A percentile compares a stretch with the other conserved stretches of the same genome.
These are phyloP conservation scores for Xestia rhomboidea DNA, from an alignment of 2,888 invertebrate genomes.

Conservation along the genomic window DNA sequence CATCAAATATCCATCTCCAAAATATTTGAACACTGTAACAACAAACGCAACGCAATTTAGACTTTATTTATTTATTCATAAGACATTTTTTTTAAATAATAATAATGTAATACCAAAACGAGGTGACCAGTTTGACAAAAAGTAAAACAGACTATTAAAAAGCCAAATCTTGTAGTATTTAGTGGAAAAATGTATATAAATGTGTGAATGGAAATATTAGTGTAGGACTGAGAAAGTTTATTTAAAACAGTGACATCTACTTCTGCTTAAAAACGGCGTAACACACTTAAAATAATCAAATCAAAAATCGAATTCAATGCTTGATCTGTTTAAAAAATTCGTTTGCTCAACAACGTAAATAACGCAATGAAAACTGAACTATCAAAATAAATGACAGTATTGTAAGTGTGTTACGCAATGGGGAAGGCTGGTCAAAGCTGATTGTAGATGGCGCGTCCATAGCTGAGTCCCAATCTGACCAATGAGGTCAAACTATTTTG, in stretches of 20 bases:
- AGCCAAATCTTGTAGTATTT: constrained; percentile 68
- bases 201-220: constrained; percentile 51
- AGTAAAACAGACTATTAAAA: constrained; percentile 66
- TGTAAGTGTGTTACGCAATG: neutral
- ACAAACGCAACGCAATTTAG: constrained; percentile 48
- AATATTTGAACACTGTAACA: constrained; percentile 21
- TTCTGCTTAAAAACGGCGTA: neutral
- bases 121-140: constrained; percentile 82
- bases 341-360: neutral
- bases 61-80: constrained; percentile 65
- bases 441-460: no score
- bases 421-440: no score
- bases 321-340: neutral
- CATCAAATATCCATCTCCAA: neutral
- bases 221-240: constrained; percentile 46
- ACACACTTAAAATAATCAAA: neutral
- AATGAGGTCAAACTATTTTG: no score
- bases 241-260: neutral
- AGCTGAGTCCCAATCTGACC: no score
- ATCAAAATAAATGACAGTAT: neutral
- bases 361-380: neutral
- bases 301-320: neutral
- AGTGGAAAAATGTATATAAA: constrained; percentile 70
- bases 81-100: constrained; percentile 57
- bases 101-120: constrained; percentile 82